Evolutionary conservation across 2,888 invertebrate species (phyloP), one percentile per base, ranked within the genome.

Genomic region (Drosophila prolongata): DNA sequence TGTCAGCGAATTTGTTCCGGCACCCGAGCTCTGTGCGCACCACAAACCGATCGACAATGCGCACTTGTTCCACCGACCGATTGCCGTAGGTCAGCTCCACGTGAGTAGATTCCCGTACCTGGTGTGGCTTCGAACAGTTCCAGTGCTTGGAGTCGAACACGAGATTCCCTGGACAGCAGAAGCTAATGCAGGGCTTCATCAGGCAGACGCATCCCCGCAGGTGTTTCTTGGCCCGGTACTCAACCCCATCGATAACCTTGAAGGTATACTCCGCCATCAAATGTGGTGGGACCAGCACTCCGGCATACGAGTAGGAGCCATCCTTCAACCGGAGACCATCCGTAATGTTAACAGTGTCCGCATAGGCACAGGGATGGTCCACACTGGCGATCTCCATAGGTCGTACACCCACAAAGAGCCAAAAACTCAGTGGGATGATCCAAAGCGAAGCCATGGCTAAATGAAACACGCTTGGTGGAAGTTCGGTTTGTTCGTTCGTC

Each of bases 171-270:
- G 90, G 87, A 56, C 92, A 92, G 67, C 92, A 92, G 69, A 92
- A 90, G n/a, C 90, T 89, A 3, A 92, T 80, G 67, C 92, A 92
- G 2, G 90, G 85, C 56, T 87, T 90, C 13, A 91, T 54, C 27
- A 75, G 71, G 27, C 92, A 92, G 9, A 91, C 78, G 47, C 92
- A 92, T 10, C 92, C 92, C 3, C 92, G 79, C 10, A 85, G 35
- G 60, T 91, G 90, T 19, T 73, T 77, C 1, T 79, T 55, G 0
- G 82, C 80, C 1, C 74, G 69, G 38, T 88, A 89, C 42, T 81
- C 79, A 0, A 87, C 84, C n/a, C 83, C 80, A 44, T 90, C 88
- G 50, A 89, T 80, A 6, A 90, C 84, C 65, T 87, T 86, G 65
- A 90, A 90, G 47, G 79, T 73, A 50, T 90, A 91, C 46, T 80